Conservation (phyloP, 2,888 invertebrate species). For the Margaritifera margaritifera region DNA sequence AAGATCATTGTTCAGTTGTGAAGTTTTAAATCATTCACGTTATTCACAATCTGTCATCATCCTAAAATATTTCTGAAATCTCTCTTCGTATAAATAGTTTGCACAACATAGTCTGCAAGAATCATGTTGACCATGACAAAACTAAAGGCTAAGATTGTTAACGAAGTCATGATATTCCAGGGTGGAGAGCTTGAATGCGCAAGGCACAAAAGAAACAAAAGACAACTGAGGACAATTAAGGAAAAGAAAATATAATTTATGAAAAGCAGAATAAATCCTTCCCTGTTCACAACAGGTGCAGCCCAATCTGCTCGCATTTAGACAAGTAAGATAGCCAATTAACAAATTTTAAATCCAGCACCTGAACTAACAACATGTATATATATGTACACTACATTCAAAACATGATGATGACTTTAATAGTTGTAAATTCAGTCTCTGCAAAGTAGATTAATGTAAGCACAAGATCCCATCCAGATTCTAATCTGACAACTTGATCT, state of each 20-base stretch:
- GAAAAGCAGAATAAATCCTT: conserved; percentile 64
- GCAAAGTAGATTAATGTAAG: too few species aligned
- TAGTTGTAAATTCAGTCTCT: too few species aligned
- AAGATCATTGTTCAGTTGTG: too few species aligned
- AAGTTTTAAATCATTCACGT: too few species aligned
- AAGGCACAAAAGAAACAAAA: conserved; percentile 54
- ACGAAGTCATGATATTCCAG: conserved; percentile 48
- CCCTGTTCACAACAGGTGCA: conserved; percentile 59
- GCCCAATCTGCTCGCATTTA: conserved; percentile 62
- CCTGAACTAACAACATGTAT: too few species aligned
- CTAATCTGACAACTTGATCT: too few species aligned
- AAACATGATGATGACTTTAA: too few species aligned
- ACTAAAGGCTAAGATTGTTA: conserved; percentile 61
- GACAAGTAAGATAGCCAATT: neutral
- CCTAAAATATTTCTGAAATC: conserved; percentile 54
- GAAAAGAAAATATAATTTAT: conserved; percentile 69
- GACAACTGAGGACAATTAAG: conserved; percentile 52
- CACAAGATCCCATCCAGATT: too few species aligned
- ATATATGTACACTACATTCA: too few species aligned
- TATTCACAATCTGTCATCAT: conserved; percentile 1
- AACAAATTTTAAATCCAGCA: too few species aligned
- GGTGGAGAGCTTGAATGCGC: conserved; percentile 52
- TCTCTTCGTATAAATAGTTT: conserved; percentile 60
- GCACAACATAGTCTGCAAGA: conserved; percentile 66
- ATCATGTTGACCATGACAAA: conserved; percentile 65